Base-by-base conservation (phyloP, 2,113 vertebrate genomes). In the Macrotus californicus region DNA sequence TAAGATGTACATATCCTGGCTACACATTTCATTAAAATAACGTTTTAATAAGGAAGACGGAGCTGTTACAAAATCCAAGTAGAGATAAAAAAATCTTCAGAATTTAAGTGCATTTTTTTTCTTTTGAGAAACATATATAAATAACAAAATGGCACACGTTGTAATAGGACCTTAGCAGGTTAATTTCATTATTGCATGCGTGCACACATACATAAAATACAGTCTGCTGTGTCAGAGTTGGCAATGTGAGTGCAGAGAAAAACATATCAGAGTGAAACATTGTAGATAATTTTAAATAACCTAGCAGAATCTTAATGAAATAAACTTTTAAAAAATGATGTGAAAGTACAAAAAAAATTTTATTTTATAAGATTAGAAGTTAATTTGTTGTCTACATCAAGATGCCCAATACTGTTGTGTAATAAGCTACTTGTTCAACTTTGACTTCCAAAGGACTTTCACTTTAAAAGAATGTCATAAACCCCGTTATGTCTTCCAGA, bases 361-460 rank as follows among this genome's bases (percentile, higher is more conserved):
- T 90, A 6, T 91, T 95, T 94, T 81, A 39, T 67, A 69, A 79
- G 36, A 64, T 59, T 73, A 89, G 46, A 88, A 87, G 10, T 72
- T 95, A 67, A 56, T 46, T 2, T 19, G 4, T 76, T 7, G 12
- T 79, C 84, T 87, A 72, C 39, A 77, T 66, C 79, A 82, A 93
- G 66, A 24, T 93, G 61, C 50, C 67, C 11, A 2, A 13, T 39
- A 43, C 41, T 85, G 29, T 94, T 95, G 39, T 56, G 19, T 41
- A 54, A 12, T 87, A 86, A 91, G 67, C 6, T 59, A 9, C 73
- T 70, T 84, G 15, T 73, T 93, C 43, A 54, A 31, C 93, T 54
- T 93, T 34, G 66, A 69, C 90, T 91, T 94, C 46, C 83, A 87
- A 76, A 94, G 24, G 24, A 94, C 46, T 95, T 96, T 86, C 5